Evolutionary conservation across 2,888 invertebrate genomes (phyloP), one percentile per base, ranked within the genome.

Genomic region (Griposia aprilina): DNA sequence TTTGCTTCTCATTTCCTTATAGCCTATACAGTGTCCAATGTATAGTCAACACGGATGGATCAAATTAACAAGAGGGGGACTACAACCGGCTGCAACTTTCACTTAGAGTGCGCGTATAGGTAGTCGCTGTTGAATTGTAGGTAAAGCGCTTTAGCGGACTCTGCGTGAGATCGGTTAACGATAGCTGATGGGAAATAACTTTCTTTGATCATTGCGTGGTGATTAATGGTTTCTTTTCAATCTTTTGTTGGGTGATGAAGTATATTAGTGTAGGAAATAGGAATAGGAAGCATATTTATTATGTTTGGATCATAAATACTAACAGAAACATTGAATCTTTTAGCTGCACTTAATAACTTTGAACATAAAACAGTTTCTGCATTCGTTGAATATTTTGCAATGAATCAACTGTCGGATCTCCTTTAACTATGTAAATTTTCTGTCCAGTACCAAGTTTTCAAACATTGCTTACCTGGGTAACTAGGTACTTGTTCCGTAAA

Each of bases 41-140:
- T 87, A 83, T 82, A 79, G 81, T 74, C 81, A 87, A 90, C 87
- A 86, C 91, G 90, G 91, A 91, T 89, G 89, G 89, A 90, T 90
- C 85, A 84, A 82, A 89, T 87, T 82, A 87, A 86, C 87, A 84
- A 81, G 85, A 77, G 74, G 76, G 41, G 79, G 85, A 87, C 77
- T 82, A 78, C 6, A 59, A 60, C 67, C 78, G 83, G 80, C 82
- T 73, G 69, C 91, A 87, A 92, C 92, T 92, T 92, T 92, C 92
- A 91, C 92, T 92, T 73, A 74, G 81, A 87, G 91, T n/a, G n/a
- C 90, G 87, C 67, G 88, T 79, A 73, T 62, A 73, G 26, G 67
- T 66, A 66, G 59, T 30, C 65, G 73, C 50, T 62, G 52, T 76
- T 45, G 65, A 75, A 52, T 52, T 73, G 57, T 65, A 77, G 80